phyloP scores from a whole-genome alignment of 1,140 invertebrate species.

The Oryzaephilus surinamensis region DNA sequence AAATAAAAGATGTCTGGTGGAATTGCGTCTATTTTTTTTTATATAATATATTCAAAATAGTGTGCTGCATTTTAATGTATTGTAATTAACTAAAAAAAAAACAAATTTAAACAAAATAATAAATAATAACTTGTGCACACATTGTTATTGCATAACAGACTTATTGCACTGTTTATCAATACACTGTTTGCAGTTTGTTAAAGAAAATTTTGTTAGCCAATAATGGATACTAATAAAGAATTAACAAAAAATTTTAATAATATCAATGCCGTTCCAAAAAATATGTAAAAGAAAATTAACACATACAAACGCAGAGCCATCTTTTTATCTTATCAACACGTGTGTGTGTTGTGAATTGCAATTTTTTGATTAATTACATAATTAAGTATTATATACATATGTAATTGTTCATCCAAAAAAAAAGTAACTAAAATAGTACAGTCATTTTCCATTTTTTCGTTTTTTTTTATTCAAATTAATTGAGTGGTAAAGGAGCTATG shows the following conservation, averaged over 20 bases:
- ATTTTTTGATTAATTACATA: too few species aligned
- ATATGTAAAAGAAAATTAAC: too few species aligned
- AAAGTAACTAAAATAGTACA: not conserved
- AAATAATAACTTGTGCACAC: too few species aligned
- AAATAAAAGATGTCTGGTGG: constrained; percentile 13
- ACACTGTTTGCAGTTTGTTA: constrained; percentile 13
- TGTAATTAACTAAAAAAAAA: constrained; percentile 1
- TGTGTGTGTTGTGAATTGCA: too few species aligned
- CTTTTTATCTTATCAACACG: too few species aligned
- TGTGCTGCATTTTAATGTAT: constrained; percentile 15
- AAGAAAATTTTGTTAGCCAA: too few species aligned
- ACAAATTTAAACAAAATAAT: too few species aligned
- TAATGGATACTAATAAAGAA: not conserved
- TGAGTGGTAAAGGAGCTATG: constrained; percentile 3
- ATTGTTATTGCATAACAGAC: constrained; percentile 13
- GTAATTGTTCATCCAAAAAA: not conserved
- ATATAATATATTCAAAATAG: constrained; percentile 2
- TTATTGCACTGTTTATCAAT: constrained; percentile 10
- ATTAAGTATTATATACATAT: too few species aligned
- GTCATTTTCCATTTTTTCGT: too few species aligned
- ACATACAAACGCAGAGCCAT: too few species aligned
- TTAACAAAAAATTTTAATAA: constrained; percentile 1
- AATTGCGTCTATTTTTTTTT: constrained; percentile 8
- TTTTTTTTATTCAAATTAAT: too few species aligned
- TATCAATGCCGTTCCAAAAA: constrained; percentile 9